Evolutionary conservation across 2,797 vertebrate species (phyloP), one percentile per base, ranked within the genome.

Genomic region (Anguilla megastoma): DNA sequence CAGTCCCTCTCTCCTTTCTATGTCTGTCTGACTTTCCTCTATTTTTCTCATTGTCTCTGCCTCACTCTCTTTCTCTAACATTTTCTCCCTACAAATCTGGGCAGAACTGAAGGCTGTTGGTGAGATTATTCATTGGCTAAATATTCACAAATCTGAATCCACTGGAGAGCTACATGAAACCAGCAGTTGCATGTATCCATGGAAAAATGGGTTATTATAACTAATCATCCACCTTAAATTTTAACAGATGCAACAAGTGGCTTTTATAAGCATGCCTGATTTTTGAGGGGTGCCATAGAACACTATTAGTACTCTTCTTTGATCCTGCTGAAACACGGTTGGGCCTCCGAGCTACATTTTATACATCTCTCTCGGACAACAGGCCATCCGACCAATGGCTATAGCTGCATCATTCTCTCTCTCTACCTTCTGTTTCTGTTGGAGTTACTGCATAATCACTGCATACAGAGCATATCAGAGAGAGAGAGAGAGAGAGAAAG

Each of bases 91-190:
- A 45, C 91, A 92, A 88, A 87, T 92, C 90, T 84, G 79, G 91
- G 93, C 93, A 93, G 93, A 87, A 86, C 93, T 92, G 92, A 94
- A 91, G 48, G 90, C 92, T 93, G 91, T 94, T 90, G 94, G 93
- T 95, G 93, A 94, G 92, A 91, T 90, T 93, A 95, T 95, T 94
- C 95, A 95, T 95, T 95, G 41, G 41, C 41, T 92, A 95, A 52
- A 52, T 8, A 8, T 94, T 95, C 93, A 94, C 93, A 94, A 92
- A 89, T 94, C 93, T 94, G 94, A 95, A 95, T 95, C 93, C 92
- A 93, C 93, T 94, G n/a, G 92, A 93, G 91, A 18, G 86, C 92
- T 93, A 85, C 88, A 91, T 93, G 87, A 93, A 94, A 94, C 93
- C 95, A 92, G 93, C 90, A 91, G 92, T 93, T 92, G 93, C 91